Percentiles rank a stretch among this genome's conserved stretches.
Conservation (phyloP, 2,113 vertebrate species). For the Microtus ochrogaster region DNA sequence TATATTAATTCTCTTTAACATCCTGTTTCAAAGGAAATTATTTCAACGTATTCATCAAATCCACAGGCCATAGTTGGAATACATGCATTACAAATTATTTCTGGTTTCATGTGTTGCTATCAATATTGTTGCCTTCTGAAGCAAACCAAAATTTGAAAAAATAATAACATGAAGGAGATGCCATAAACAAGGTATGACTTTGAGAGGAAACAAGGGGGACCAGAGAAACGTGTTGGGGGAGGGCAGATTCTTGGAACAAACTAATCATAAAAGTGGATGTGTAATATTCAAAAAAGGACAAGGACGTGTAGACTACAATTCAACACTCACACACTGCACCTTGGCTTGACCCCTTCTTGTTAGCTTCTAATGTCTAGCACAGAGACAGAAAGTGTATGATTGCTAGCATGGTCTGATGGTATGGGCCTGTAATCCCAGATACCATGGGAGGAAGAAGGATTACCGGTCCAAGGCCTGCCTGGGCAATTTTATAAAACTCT, state of each 20-base stretch:
- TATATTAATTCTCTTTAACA: conserved; percentile 21
- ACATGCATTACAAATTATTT: background rate
- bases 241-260: background rate
- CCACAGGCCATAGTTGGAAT: background rate
- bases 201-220: background rate
- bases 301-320: background rate
- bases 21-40: conserved; percentile 13
- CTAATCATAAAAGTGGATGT: background rate
- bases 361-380: background rate
- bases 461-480: background rate
- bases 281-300: background rate
- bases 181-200: background rate
- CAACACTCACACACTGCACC: background rate
- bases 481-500: background rate
- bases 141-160: conserved; percentile 8
- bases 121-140: conserved; percentile 6
- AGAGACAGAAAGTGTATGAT: background rate
- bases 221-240: background rate
- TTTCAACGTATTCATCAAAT: conserved; percentile 46
- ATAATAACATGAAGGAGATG: conserved; percentile 8
- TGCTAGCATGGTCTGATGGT: background rate
- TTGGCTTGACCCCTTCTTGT: background rate
- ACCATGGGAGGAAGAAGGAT: background rate
- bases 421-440: background rate
- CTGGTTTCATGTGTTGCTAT: background rate